These are phyloP conservation scores for Botia kubotai DNA, from an alignment of 2,797 vertebrate species.

Conservation along the genomic window DNA sequence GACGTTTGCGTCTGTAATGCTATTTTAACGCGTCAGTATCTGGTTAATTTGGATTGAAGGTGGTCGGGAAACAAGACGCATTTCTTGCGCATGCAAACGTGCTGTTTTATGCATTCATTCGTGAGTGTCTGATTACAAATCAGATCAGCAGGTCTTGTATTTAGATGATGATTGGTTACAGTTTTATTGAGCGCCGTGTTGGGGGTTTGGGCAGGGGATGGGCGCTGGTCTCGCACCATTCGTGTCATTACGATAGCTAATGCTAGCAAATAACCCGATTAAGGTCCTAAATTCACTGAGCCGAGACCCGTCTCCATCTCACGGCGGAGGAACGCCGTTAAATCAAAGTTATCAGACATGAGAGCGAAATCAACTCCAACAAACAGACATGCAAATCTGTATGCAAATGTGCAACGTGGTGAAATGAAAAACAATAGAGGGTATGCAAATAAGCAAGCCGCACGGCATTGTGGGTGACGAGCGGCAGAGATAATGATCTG, in stretches of 20 bases:
- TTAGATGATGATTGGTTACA: slow-evolving; percentile 25
- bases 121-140: slow-evolving; percentile 18
- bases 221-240: neutral
- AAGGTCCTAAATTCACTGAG: slow-evolving; percentile 36
- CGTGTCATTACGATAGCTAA: slow-evolving; percentile 15
- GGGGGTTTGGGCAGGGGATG: neutral
- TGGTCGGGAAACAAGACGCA: neutral
- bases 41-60: neutral
- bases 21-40: neutral
- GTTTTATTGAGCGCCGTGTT: neutral
- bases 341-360: slow-evolving; percentile 43
- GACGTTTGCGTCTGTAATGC: too few relatives aligned
- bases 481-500: slow-evolving; percentile 49
- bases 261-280: slow-evolving; percentile 41
- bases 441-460: slow-evolving; percentile 49
- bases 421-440: slow-evolving; percentile 46
- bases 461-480: slow-evolving; percentile 48
- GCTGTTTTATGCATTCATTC: neutral
- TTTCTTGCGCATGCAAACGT: neutral
- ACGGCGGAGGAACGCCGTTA: slow-evolving; percentile 21
- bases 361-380: slow-evolving; percentile 29
- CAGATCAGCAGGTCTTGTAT: neutral
- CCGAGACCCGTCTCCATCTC: slow-evolving; percentile 10
- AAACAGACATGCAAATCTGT: slow-evolving; percentile 48
- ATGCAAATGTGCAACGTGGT: slow-evolving; percentile 23